Evolutionary conservation across 2,113 vertebrate species (phyloP), one percentile per base, ranked within the genome.

Genomic region (Phalacrocorax aristotelis): DNA sequence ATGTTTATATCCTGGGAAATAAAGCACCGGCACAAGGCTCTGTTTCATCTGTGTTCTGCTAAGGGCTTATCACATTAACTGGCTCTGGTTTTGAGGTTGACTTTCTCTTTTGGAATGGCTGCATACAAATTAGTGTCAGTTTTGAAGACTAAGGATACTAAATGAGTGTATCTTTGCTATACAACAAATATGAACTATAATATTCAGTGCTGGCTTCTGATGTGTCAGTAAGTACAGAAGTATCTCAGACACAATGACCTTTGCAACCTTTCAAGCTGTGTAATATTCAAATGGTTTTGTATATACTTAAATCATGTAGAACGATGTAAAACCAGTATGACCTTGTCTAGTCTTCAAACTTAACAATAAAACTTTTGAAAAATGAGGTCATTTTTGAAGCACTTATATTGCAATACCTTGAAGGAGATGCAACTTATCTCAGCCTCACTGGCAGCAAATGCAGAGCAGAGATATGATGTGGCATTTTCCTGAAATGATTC

Each of bases 301-400:
- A 98, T 98, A 98, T 98, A 98, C 94, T 97, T 97, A 97, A 98
- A 97, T 98, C 97, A 98, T 95, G 97, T 98, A 98, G 98, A 96
- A 97, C 83, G 81, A 98, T 98, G 98, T 98, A 98, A 98, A 98
- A 98, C 95, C 96, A 97, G 98, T 98, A 98, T 97, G 87, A 98
- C 95, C 97, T 97, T 98, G 98, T 98, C 98, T 97, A 98, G 98
- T 98, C 98, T 98, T 98, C 97, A 98, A 98, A 98, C 97, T 98
- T 98, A 98, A 96, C 98, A 98, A 98, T 98, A 98, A 98, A 98
- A 98, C 96, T 98, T 98, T 98, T 97, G 95, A 98, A 98, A 98
- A 98, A 97, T 93, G 69, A 93, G 76, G 75, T 70, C 57, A 64
- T 86, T 96, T 95, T 97, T 91, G 76, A 86, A 95, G 95, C 74